These are phyloP conservation scores for Periplaneta americana DNA, from an alignment of 1,140 invertebrate species.

Conservation along the genomic window DNA sequence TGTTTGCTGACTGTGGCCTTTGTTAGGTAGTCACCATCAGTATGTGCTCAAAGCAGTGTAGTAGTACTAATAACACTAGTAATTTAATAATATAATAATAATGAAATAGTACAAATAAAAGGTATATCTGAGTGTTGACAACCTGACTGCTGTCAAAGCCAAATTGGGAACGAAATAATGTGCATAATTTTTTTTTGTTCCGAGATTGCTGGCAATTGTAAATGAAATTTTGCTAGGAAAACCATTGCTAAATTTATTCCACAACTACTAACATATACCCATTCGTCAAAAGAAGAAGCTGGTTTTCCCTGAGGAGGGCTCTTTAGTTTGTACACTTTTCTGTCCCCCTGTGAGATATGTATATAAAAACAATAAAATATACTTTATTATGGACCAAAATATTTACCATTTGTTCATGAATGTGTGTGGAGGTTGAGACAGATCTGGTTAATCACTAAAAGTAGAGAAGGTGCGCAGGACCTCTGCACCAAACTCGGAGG, in stretches of 20 bases:
- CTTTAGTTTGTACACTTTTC: not conserved
- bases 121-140: not conserved
- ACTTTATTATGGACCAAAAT: not conserved
- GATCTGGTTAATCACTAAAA: too few relatives aligned
- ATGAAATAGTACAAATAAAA: not conserved
- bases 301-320: not conserved
- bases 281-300: not conserved
- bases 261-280: not conserved
- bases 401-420: too few relatives aligned
- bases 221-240: not conserved
- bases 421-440: too few relatives aligned
- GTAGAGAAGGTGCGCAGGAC: too few relatives aligned
- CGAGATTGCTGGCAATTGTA: not conserved
- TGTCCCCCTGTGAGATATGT: not conserved
- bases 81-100: not conserved
- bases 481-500: too few relatives aligned
- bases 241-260: not conserved
- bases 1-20: too few relatives aligned
- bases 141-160: not conserved
- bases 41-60: not conserved
- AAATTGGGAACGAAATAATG: not conserved
- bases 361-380: not conserved
- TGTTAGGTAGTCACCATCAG: not conserved
- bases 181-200: too few relatives aligned
- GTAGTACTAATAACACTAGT: not conserved